Evolutionary conservation across 1,140 invertebrate species (phyloP), one percentile per base, ranked within the genome.

Genomic region (Trachymyrmex septentrionalis): DNA sequence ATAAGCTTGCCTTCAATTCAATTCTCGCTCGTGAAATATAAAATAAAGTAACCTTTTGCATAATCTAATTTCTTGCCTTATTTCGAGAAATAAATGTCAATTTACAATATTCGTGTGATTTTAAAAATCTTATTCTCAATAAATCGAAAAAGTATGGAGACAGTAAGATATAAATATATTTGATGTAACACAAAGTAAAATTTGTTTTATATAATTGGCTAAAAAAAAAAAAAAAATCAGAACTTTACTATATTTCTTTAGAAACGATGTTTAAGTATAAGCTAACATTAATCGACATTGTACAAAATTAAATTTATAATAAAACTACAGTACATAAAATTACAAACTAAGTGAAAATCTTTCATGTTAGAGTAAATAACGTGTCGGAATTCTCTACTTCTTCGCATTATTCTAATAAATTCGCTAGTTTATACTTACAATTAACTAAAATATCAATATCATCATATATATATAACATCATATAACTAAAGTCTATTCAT

Each of bases 361-460:
- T 61, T 3, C 3, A 16, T 61, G 16, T 14, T 3, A 76, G n/a
- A 19, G 24, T 16, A 21, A 3, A 81, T 30, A 34, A 38, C 14
- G 50, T 61, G 50, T n/a, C 2, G 1, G 0, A 24, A 66, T 67
- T 38, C 5, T 66, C 34, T 14, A 38, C 55, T 69, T 55, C 5
- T 21, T 67, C 21, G 30, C 6, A 4, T 9, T 5, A 16, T 34
- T 34, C 14, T 14, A 38, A 53, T 71, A 81, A 71, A 59, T 53
- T 80, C 63, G 4, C 0, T 21, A 27, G 16, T 21, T 57, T 44
- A 38, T 57, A 57, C 21, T 57, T 24, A 59, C 10, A 61, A 16
- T 44, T 71, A 27, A 50, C 19, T 27, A 16, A 69, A 71, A 71
- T 55, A 16, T 71, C 27, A 72, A 71, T 71, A 27, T 27, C 27